Evolutionary conservation across 1,140 invertebrate species (phyloP).

Genomic region (Proales similis): DNA sequence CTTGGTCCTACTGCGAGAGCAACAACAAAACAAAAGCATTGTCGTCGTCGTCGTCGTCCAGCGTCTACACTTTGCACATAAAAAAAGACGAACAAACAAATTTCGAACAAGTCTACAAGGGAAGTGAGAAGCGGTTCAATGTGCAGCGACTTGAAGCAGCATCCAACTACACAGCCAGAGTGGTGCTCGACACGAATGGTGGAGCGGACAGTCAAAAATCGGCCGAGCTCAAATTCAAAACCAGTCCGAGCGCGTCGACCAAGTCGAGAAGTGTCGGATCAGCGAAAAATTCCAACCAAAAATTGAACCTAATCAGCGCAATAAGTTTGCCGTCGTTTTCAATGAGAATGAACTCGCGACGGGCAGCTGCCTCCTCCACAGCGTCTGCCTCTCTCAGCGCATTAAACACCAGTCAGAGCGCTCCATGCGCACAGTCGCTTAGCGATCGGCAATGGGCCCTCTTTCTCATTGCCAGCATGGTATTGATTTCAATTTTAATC

Average conservation of each 20-base stretch:
- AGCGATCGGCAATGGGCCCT: slow-evolving; percentile 62
- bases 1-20: not conserved
- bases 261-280: not conserved
- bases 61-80: slow-evolving; percentile 30
- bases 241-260: too few species aligned
- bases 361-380: slow-evolving; percentile 29
- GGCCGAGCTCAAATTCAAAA: too few species aligned
- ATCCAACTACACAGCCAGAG: too few species aligned
- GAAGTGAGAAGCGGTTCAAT: not conserved
- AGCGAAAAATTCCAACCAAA: not conserved
- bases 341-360: too few species aligned
- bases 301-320: slow-evolving; percentile 31
- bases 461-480: slow-evolving; percentile 60
- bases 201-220: too few species aligned
- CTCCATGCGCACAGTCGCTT: slow-evolving; percentile 49
- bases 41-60: not conserved
- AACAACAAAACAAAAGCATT: slow-evolving; percentile 4
- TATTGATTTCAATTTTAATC: slow-evolving; percentile 60
- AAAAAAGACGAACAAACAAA: slow-evolving; percentile 31
- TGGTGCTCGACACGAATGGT: too few species aligned
- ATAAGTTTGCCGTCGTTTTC: too few species aligned
- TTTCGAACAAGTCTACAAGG: slow-evolving; percentile 58
- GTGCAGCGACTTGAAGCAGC: too few species aligned
- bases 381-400: slow-evolving; percentile 33
- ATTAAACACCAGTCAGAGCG: slow-evolving; percentile 27